Percentiles rank a stretch among this genome's conserved stretches.
These are phyloP conservation scores for Gallinago solitaria DNA, from an alignment of 2,797 vertebrate genomes.

Conservation along the genomic window DNA sequence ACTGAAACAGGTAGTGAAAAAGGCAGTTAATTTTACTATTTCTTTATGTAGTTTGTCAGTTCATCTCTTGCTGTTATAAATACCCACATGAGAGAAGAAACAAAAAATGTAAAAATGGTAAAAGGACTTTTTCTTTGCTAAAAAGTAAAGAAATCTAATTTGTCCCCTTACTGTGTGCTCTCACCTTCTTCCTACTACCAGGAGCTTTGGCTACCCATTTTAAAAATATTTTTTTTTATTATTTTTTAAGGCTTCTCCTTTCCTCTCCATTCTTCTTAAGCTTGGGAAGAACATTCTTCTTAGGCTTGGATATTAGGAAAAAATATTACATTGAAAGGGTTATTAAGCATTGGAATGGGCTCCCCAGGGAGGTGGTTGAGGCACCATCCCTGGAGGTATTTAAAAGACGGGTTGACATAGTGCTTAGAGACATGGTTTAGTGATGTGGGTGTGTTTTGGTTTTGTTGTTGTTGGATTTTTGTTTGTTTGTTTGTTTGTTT, in stretches of 20 bases:
- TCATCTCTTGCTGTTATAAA: background rate
- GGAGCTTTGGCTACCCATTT: background rate
- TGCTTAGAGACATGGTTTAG: too few species aligned
- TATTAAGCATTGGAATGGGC: too few species aligned
- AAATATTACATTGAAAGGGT: too few species aligned
- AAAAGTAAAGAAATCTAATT: background rate
- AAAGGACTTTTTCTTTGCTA: background rate
- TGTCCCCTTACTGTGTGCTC: background rate
- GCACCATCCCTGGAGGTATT: too few species aligned
- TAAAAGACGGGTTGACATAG: too few species aligned
- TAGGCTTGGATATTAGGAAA: too few species aligned
- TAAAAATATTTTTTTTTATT: background rate
- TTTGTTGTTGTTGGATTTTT: too few species aligned
- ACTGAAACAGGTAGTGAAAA: conserved; percentile 1
- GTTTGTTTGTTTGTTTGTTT: too few species aligned
- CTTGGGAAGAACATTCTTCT: background rate
- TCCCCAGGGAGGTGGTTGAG: too few species aligned
- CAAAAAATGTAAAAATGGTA: background rate
- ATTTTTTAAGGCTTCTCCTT: background rate
- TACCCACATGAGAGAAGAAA: background rate
- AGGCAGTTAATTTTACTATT: conserved; percentile 27
- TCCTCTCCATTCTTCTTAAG: background rate
- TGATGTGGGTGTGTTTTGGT: too few species aligned
- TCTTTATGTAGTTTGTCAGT: background rate
- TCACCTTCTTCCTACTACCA: background rate